Evolutionary conservation across 1,140 invertebrate species (phyloP), one percentile per base, ranked within the genome.

Genomic region (Gonatopus flavifemur): DNA sequence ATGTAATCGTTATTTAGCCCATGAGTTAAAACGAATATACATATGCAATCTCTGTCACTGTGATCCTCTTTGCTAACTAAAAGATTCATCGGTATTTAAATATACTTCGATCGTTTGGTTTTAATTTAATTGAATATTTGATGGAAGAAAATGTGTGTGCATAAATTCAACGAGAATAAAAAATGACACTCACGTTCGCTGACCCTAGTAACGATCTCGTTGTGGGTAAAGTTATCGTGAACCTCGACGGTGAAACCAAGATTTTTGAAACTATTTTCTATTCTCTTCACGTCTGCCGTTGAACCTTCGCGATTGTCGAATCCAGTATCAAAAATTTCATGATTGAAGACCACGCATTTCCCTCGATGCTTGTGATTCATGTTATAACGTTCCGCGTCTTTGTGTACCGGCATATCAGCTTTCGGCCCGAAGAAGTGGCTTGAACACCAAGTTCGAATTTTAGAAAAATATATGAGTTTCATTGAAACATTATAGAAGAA

Each of bases 291-390:
- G 35, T 79, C 74, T 0, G 51, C 13, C 2, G 18, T 49, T 0
- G 76, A 69, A 2, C 76, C 76, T 21, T 61, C 43, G 2, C 76
- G 58, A 0, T 49, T 42, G 0, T 54, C 49, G 10, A 62, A 55
- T 1, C 49, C 62, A 0, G 65, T 68, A 1, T 80, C 74, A 54
- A 86, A 86, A 2, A 72, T 57, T 58, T 85, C 83, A 64, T 92
- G 87, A 67, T 92, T 91, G 43, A 93, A 87, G 33, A 93, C 85
- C 0, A 91, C 37, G 15, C 89, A 89, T 12, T 80, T 78, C 10
- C 90, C 90, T 24, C 87, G 73, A 40, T 82, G 75, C 16, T 62
- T 47, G 55, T 89, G 82, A 44, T 81, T 77, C 84, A 88, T 89
- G 24, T 85, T 82, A 61, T 92, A 92, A 25, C 59, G 60, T 0